Evolutionary conservation across 2,113 vertebrate species (phyloP).

Genomic region (Ammospiza nelsoni): DNA sequence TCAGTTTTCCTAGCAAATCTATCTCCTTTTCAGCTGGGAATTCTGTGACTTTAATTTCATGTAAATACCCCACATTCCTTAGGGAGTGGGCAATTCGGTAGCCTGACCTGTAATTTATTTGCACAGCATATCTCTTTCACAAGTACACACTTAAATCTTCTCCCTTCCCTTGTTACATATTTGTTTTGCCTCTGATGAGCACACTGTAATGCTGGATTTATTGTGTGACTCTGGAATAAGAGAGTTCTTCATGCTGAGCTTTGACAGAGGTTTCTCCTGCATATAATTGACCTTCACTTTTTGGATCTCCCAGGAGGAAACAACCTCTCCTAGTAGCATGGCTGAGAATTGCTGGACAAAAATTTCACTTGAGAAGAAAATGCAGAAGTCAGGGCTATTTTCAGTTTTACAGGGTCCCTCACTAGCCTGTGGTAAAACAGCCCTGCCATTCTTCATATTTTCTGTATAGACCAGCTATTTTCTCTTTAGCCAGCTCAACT

Average conservation of each 20-base stretch:
- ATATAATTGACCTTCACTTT: background rate
- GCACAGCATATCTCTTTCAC: background rate
- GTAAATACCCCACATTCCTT: background rate
- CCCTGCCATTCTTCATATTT: background rate
- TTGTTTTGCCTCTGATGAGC: background rate
- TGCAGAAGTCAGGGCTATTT: background rate
- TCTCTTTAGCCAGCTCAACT: background rate
- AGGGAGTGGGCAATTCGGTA: background rate
- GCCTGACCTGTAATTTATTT: background rate
- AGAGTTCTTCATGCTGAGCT: background rate
- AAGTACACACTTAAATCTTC: background rate
- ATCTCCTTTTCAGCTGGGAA: background rate
- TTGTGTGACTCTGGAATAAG: background rate
- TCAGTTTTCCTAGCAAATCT: background rate
- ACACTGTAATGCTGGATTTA: background rate
- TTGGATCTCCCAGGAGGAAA: background rate
- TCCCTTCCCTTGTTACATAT: slow-evolving; percentile 11
- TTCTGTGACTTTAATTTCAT: background rate
- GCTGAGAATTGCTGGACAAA: background rate
- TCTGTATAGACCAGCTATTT: background rate
- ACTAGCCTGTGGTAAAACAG: background rate
- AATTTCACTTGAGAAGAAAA: background rate
- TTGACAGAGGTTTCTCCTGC: background rate
- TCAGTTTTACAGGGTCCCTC: background rate
- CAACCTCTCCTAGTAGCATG: background rate